Conservation (phyloP, 2,797 vertebrate genomes). For the Rhynchonycteris naso region DNA sequence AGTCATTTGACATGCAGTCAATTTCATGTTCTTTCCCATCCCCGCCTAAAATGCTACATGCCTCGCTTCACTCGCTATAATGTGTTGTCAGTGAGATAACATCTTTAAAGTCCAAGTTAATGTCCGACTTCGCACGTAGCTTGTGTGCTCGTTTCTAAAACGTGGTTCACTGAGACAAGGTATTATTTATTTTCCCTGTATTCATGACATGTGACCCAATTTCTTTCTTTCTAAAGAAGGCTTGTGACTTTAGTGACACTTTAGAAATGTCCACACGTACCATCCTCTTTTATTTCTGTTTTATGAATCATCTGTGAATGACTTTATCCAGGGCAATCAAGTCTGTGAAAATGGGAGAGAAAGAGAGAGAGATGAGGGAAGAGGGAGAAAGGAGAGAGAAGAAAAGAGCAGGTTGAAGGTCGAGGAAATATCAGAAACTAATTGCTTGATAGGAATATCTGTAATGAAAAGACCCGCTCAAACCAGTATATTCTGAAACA, state of each 20-base stretch:
- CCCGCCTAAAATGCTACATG: not conserved
- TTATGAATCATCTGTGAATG: not conserved
- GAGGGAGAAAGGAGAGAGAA: not conserved
- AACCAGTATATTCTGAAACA: not conserved
- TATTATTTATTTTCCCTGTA: not conserved
- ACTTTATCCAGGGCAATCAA: not conserved
- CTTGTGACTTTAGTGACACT: not conserved
- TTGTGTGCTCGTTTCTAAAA: not conserved
- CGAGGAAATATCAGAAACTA: not conserved
- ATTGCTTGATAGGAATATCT: not conserved
- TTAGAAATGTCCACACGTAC: not conserved
- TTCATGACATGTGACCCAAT: not conserved
- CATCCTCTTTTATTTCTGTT: not conserved
- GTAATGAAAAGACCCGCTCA: not conserved
- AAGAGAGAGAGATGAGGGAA: not conserved
- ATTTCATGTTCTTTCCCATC: constrained; percentile 53
- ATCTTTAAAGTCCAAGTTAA: not conserved
- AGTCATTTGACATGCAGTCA: not conserved
- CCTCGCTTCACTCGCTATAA: not conserved
- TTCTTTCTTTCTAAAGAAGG: not conserved
- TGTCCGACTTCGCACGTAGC: not conserved
- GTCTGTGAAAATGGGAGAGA: not conserved
- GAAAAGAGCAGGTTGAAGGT: not conserved
- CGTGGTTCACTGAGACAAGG: not conserved
- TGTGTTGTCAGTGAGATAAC: not conserved